phyloP scores from a whole-genome alignment of 2,888 invertebrate species.

The Brassicogethes aeneus region DNA sequence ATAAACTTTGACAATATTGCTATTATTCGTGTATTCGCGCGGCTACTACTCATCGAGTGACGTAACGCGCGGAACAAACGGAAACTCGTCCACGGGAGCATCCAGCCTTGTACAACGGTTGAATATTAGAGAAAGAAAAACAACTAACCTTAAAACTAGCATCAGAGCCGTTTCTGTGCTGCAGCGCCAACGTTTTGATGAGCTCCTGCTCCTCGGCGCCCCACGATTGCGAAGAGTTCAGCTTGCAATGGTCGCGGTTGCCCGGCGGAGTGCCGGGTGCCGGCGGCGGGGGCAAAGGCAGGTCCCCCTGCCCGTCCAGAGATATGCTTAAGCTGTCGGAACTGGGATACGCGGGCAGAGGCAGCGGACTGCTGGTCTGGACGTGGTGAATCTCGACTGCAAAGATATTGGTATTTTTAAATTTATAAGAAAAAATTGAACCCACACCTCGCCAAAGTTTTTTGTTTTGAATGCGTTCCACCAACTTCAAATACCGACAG shows the following conservation, averaged over 20 bases:
- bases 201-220: constrained; percentile 44
- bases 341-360: constrained; percentile 56
- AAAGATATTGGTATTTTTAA: too few relatives aligned
- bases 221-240: constrained; percentile 47
- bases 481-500: too few relatives aligned
- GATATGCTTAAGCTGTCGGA: constrained; percentile 56
- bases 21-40: too few relatives aligned
- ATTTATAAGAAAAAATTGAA: too few relatives aligned
- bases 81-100: too few relatives aligned
- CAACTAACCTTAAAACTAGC: constrained; percentile 69
- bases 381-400: constrained; percentile 38
- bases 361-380: constrained; percentile 49
- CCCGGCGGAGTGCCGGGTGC: constrained; percentile 57
- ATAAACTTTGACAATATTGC: too few relatives aligned
- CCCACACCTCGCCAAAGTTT: too few relatives aligned
- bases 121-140: too few relatives aligned
- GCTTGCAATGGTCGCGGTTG: constrained; percentile 37
- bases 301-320: constrained; percentile 44
- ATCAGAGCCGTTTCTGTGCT: constrained; percentile 67
- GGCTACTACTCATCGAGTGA: too few relatives aligned
- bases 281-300: constrained; percentile 51
- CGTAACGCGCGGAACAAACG: too few relatives aligned
- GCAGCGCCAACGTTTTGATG: constrained; percentile 43
- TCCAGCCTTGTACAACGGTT: too few relatives aligned
- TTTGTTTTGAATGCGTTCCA: too few relatives aligned